A percentile compares a stretch with the other conserved stretches of the same genome.
Evolutionary conservation across 2,797 vertebrate species (phyloP).

Genomic region (Takifugu rubripes): DNA sequence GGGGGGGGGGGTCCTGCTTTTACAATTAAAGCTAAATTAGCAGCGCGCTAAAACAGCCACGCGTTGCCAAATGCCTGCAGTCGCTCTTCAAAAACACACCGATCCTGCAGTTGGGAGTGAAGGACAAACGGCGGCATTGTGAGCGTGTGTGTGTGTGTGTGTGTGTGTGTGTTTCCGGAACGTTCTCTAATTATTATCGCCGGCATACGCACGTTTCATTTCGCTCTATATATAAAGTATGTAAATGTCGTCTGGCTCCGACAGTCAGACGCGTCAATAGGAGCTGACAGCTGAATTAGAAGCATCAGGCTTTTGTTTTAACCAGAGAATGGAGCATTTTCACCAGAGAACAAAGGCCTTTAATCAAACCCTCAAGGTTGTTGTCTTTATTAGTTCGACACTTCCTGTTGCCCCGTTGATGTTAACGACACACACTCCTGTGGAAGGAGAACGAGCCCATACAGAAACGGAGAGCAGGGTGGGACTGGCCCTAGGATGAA

Average conservation of each 20-base stretch:
- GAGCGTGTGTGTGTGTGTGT: constrained; percentile 24
- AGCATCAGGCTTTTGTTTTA: constrained; percentile 86
- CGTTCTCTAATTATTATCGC: constrained; percentile 74
- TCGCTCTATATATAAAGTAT: constrained; percentile 84
- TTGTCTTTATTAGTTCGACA: constrained; percentile 97
- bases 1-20: constrained; percentile 38
- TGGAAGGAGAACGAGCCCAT: constrained; percentile 88
- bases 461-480: constrained; percentile 77
- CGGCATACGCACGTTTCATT: constrained; percentile 66
- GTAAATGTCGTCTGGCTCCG: constrained; percentile 80
- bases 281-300: constrained; percentile 88
- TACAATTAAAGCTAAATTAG: constrained; percentile 78
- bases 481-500: constrained; percentile 75
- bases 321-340: constrained; percentile 83
- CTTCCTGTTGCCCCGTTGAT: constrained; percentile 94
- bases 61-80: constrained; percentile 79
- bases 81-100: constrained; percentile 78
- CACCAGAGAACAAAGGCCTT: constrained; percentile 93
- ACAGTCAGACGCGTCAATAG: constrained; percentile 83
- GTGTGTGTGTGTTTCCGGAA: constrained; percentile 57
- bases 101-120: constrained; percentile 78
- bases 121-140: constrained; percentile 75
- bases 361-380: constrained; percentile 98
- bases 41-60: constrained; percentile 77
- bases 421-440: constrained; percentile 96